Evolutionary conservation across 37 sponge, comb jelly and placozoan genomes (phyloP), one percentile per base, ranked within the genome.

Genomic region (Theonella swinhoei): DNA sequence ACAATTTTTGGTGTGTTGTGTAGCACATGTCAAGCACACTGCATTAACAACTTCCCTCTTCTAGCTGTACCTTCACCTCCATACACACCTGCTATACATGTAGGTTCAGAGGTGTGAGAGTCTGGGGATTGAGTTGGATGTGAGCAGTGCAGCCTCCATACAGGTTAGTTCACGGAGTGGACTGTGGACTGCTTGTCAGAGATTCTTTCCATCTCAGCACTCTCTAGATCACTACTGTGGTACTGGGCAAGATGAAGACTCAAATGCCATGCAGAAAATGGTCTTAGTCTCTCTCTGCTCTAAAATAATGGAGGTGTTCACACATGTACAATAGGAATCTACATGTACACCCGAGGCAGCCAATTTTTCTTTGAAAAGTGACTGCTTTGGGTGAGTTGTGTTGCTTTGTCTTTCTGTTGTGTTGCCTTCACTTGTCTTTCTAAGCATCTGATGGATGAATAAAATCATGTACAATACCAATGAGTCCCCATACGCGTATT

Each of bases 261-360:
- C 39, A 20, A 63, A 29, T 54, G 60, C 26, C 1, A 38, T 72
- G 75, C 84, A 89, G 80, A 89, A 80, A 36, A 34, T 78, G 42
- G 67, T 86, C 19, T 62, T 93, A 32, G 70, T 84, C 25, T 36
- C 64, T 1, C 70, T 67, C 72, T 81, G 85, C 60, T 74, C 81
- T 23, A 92, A 83, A 54, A 69, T 77, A 28, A 92, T 92, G 93
- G 86, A 92, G 81, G 93, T 92, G 47, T 47, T 77, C 38, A 31
- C 3, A 62, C 59, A 7, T 39, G 24, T 64, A 40, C 25, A n/a
- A 22, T 35, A 36, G 28, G 17, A 20, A 65, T 25, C 26, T 38
- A 65, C 42, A 2, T 35, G 42, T 66, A 3, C n/a, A n/a, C n/a
- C n/a, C n/a, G n/a, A n/a, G n/a, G n/a, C n/a, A n/a, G n/a, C n/a